A percentile compares a stretch with the other conserved stretches of the same genome.
These are phyloP conservation scores for Coregonus clupeaformis DNA, from an alignment of 2,113 vertebrate genomes.

Conservation along the genomic window DNA sequence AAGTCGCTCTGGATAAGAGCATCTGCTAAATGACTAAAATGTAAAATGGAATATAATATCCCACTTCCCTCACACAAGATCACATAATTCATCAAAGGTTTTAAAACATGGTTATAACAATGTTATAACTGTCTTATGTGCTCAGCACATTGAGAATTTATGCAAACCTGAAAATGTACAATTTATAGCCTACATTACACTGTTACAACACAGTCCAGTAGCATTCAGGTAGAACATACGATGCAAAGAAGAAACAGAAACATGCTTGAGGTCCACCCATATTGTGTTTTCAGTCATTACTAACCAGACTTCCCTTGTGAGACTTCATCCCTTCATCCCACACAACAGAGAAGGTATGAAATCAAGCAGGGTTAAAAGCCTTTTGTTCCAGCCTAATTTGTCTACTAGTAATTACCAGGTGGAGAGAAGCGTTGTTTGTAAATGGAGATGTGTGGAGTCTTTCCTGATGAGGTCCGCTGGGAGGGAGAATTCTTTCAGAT, in stretches of 20 bases:
- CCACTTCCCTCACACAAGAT: no score
- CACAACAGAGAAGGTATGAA: conserved; percentile 18
- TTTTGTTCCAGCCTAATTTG: conserved; percentile 50
- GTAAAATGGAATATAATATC: no score
- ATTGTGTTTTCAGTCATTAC: background rate
- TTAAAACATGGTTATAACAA: no score
- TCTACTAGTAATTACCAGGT: conserved; percentile 39
- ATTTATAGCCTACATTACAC: background rate
- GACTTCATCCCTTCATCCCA: background rate
- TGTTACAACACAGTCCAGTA: background rate
- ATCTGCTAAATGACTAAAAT: no score
- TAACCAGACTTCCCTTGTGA: background rate
- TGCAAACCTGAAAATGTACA: no score
- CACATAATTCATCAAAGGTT: no score
- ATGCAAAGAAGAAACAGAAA: background rate
- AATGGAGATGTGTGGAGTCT: conserved; percentile 42
- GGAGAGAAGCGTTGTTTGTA: conserved; percentile 48
- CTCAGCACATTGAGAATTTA: no score
- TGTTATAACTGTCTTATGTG: no score
- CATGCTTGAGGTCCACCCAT: background rate
- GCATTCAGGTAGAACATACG: background rate
- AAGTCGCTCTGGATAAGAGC: no score
- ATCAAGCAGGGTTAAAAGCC: conserved; percentile 34
- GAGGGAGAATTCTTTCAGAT: conserved; percentile 41
- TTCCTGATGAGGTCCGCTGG: conserved; percentile 61